Evolutionary conservation across 2,888 invertebrate genomes (phyloP).

Genomic region (Eupithecia inturbata): DNA sequence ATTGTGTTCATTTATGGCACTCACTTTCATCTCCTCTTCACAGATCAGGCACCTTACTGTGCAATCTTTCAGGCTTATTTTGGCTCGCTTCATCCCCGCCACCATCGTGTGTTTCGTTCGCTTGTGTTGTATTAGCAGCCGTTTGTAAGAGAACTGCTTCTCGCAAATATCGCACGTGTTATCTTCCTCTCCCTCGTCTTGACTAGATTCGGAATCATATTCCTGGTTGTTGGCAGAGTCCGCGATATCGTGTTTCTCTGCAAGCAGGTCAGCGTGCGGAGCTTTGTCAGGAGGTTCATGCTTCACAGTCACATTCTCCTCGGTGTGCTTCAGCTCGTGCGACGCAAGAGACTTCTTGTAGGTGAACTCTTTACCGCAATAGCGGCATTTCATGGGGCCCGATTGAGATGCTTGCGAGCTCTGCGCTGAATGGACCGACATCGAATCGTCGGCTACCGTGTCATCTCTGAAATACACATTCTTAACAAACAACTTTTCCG

Average conservation of each 20-base stretch:
- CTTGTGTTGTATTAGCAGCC: constrained; percentile 73
- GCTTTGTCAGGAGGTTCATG: constrained; percentile 62
- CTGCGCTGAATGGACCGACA: constrained; percentile 61
- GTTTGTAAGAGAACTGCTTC: constrained; percentile 77
- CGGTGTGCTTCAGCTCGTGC: constrained; percentile 55
- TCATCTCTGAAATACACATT: constrained; percentile 60
- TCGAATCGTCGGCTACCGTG: constrained; percentile 58
- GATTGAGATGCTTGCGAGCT: constrained; percentile 42
- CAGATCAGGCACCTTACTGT: constrained; percentile 76
- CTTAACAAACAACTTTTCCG: constrained; percentile 22
- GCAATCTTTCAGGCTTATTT: constrained; percentile 74
- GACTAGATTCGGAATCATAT: constrained; percentile 73
- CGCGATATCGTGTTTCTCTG: constrained; percentile 48
- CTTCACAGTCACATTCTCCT: constrained; percentile 57
- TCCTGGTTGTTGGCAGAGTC: constrained; percentile 31
- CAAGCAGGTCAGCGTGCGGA: constrained; percentile 50
- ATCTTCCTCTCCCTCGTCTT: constrained; percentile 72
- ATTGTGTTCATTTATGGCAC: constrained; percentile 75
- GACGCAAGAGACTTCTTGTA: constrained; percentile 70
- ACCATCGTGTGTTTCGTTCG: constrained; percentile 76
- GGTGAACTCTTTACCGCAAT: constrained; percentile 72
- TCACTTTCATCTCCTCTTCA: constrained; percentile 76
- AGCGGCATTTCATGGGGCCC: constrained; percentile 59
- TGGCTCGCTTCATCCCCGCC: constrained; percentile 73
- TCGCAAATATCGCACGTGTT: constrained; percentile 80